A percentile compares a stretch with the other conserved stretches of the same genome.
Evolutionary conservation across 2,888 invertebrate genomes (phyloP).

Genomic region (Linyphia triangularis): DNA sequence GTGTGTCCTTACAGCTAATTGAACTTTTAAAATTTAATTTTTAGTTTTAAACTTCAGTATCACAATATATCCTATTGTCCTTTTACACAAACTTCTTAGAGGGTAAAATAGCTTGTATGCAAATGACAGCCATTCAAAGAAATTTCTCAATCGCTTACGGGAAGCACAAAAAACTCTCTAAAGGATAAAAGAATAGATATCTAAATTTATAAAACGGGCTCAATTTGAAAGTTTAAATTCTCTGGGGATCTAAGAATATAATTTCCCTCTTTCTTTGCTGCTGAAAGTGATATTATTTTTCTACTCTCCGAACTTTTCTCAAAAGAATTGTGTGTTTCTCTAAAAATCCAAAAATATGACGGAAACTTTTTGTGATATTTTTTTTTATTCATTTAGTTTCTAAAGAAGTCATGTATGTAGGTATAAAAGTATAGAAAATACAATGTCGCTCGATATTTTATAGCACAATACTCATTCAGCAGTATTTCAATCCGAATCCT

Average conservation of each 20-base stretch:
- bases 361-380: background rate
- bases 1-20: no score
- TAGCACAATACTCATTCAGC: background rate
- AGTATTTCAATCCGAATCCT: background rate
- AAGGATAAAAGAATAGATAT: slow-evolving; percentile 5
- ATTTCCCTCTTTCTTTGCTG: background rate
- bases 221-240: background rate
- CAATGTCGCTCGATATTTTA: slow-evolving; percentile 10
- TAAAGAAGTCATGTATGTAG: background rate
- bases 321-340: background rate
- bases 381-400: background rate
- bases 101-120: background rate
- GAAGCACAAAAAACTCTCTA: background rate
- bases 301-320: background rate
- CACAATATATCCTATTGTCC: no score
- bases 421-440: background rate
- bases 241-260: slow-evolving; percentile 15
- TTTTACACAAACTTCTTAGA: background rate
- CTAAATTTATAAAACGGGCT: slow-evolving; percentile 6
- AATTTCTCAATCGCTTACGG: background rate
- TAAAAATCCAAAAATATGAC: background rate
- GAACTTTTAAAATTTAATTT: no score
- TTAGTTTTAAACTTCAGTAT: no score
- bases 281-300: background rate
- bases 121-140: background rate